Percentiles rank a stretch among this genome's conserved stretches.
Evolutionary conservation across 2,888 invertebrate species (phyloP).

Genomic region (Tenthredo amoena): DNA sequence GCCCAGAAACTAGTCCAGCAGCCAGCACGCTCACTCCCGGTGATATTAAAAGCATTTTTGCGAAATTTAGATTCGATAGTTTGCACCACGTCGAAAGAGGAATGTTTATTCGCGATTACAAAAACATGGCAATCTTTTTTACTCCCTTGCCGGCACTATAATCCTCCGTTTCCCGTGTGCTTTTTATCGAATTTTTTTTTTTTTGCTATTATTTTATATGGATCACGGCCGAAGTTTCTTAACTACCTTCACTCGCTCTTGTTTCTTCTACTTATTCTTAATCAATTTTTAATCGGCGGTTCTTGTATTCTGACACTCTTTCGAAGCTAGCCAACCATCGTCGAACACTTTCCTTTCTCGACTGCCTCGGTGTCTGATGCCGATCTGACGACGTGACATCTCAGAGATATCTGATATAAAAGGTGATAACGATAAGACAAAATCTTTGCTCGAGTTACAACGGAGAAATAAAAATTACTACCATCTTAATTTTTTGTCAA

Average conservation of each 20-base stretch:
- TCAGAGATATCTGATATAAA: constrained; percentile 54
- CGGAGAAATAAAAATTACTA: neutral
- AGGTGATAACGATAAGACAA: constrained; percentile 34
- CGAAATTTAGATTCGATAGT: neutral
- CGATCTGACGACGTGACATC: constrained; percentile 54
- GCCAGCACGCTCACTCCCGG: constrained; percentile 83
- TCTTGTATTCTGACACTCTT: constrained; percentile 19
- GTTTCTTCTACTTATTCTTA: neutral
- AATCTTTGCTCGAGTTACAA: constrained; percentile 14
- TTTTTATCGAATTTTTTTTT: neutral
- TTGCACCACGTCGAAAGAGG: neutral
- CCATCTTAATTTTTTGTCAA: neutral
- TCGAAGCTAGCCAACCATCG: constrained; percentile 51
- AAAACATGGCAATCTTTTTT: neutral
- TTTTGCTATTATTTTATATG: neutral
- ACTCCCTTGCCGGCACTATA: neutral
- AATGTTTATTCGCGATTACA: neutral
- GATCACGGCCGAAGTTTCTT: neutral
- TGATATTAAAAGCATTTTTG: constrained; percentile 77
- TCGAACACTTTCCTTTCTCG: constrained; percentile 53
- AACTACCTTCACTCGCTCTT: constrained; percentile 12
- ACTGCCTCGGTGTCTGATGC: constrained; percentile 54
- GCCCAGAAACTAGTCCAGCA: constrained; percentile 85
- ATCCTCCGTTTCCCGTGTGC: neutral
- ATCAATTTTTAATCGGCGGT: neutral